These are phyloP conservation scores for Nasonia giraulti DNA, from an alignment of 1,140 invertebrate genomes.

Conservation along the genomic window DNA sequence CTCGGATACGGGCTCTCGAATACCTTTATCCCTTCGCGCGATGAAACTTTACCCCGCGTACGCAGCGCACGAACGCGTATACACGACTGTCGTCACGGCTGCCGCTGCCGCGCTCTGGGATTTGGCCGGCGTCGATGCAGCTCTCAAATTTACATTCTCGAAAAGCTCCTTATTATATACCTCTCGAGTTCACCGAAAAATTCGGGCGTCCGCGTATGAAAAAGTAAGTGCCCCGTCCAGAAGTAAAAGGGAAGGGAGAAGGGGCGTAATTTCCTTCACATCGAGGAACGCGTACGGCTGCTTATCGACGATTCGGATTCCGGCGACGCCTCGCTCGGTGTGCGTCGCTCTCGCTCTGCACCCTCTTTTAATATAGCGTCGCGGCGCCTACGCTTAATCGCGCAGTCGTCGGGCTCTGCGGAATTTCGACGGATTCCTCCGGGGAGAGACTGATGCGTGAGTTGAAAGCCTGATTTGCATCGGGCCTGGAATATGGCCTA, in stretches of 20 bases:
- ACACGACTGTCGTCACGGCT: too few relatives aligned
- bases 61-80: not conserved
- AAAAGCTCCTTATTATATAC: not conserved
- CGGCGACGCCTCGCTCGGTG: not conserved
- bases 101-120: not conserved
- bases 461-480: not conserved
- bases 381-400: not conserved
- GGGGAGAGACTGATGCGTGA: not conserved
- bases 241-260: not conserved
- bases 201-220: not conserved
- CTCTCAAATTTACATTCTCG: not conserved
- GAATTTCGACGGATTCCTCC: not conserved
- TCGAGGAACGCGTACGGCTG: not conserved
- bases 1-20: not conserved
- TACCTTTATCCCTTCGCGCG: not conserved
- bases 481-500: not conserved
- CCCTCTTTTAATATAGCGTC: not conserved
- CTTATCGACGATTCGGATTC: slow-evolving; percentile 16
- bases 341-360: not conserved
- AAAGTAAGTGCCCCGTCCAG: not conserved
- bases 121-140: not conserved
- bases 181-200: not conserved
- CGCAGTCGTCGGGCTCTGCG: not conserved
- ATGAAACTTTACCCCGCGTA: not conserved
- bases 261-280: not conserved